These are phyloP conservation scores for Labia minor DNA, from an alignment of 2,888 invertebrate genomes.

Conservation along the genomic window DNA sequence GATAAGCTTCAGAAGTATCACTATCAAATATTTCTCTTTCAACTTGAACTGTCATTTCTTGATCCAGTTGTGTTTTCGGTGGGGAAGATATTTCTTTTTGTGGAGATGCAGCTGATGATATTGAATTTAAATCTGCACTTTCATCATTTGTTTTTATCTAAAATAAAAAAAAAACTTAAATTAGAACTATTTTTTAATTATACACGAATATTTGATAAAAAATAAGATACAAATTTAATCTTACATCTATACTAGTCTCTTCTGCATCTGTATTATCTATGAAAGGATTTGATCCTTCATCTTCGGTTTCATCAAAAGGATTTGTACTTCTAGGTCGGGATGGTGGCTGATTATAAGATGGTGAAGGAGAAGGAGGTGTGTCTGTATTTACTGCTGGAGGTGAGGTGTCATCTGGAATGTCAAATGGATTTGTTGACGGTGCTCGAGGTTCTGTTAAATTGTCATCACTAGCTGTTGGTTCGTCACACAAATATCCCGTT, in stretches of 20 bases:
- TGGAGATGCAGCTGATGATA: slow-evolving; percentile 22
- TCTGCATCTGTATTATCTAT: slow-evolving; percentile 24
- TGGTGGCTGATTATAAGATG: background rate
- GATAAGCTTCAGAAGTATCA: slow-evolving; percentile 56
- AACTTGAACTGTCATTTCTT: slow-evolving; percentile 29
- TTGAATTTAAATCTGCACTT: slow-evolving; percentile 29
- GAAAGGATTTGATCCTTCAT: slow-evolving; percentile 18
- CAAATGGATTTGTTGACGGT: slow-evolving; percentile 1
- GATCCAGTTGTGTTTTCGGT: slow-evolving; percentile 25
- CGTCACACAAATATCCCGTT: background rate
- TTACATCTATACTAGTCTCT: slow-evolving; percentile 21
- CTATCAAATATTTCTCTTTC: slow-evolving; percentile 53
- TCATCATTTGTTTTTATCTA: slow-evolving; percentile 22
- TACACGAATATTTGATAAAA: no score
- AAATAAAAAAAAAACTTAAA: background rate
- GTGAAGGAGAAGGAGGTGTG: background rate
- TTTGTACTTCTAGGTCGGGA: background rate
- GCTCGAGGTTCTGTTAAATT: background rate
- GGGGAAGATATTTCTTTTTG: slow-evolving; percentile 21
- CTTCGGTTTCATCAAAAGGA: slow-evolving; percentile 14
- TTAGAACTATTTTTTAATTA: no score
- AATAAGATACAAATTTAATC: no score
- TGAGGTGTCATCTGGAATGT: background rate
- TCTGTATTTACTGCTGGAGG: background rate
- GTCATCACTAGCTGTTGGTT: background rate